Percentiles rank a stretch among this genome's conserved stretches.
phyloP scores from a whole-genome alignment of 2,797 vertebrate genomes.

The Notoglanidium macrostoma region DNA sequence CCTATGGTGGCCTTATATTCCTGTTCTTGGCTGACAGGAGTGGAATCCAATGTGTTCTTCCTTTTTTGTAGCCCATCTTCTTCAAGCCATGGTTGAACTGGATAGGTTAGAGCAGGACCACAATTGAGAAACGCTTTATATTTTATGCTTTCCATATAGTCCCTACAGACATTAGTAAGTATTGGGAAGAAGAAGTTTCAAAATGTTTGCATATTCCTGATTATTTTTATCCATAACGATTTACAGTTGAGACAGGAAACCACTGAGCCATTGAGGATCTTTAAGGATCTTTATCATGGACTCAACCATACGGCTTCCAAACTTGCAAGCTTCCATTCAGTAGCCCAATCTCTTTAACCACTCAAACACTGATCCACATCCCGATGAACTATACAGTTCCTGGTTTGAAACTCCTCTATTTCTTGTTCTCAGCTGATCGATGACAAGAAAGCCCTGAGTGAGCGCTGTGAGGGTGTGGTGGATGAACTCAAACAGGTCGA shows the following conservation, averaged over 20 bases:
- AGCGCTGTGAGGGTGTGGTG: constrained; percentile 86
- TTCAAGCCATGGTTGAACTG: neutral
- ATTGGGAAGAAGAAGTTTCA: neutral
- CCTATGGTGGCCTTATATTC: neutral
- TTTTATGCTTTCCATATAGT: neutral
- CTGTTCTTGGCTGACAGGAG: neutral
- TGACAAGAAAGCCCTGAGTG: constrained; percentile 88
- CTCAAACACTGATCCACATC: neutral
- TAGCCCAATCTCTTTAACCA: neutral
- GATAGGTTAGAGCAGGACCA: neutral
- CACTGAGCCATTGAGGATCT: neutral
- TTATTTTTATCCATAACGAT: neutral
- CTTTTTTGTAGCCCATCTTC: too few relatives aligned
- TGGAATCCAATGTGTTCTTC: too few relatives aligned
- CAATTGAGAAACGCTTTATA: neutral
- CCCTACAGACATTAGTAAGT: neutral
- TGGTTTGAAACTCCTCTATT: neutral
- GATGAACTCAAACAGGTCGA: constrained; percentile 86
- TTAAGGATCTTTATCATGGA: neutral
- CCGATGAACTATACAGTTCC: neutral
- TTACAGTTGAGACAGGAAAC: neutral
- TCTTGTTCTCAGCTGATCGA: constrained; percentile 81
- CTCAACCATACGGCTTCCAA: neutral
- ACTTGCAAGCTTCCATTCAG: neutral
- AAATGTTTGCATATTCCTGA: neutral